Conservation (phyloP, 2,113 vertebrate genomes). For the Pimephales promelas region DNA sequence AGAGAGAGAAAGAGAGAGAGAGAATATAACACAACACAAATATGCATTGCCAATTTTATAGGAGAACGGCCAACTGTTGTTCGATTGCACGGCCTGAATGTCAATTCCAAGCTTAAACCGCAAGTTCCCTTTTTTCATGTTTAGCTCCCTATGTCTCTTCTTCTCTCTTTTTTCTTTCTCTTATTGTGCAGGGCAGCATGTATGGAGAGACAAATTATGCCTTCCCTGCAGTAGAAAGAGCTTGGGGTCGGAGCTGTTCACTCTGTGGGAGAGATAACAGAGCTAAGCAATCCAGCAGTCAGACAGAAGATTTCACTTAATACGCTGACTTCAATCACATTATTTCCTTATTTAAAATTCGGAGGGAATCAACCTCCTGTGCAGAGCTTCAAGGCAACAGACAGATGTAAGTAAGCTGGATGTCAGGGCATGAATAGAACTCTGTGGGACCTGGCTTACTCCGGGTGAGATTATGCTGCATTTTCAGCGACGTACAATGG, state of each 20-base stretch:
- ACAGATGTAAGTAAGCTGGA: conserved; percentile 62
- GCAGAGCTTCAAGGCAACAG: conserved; percentile 60
- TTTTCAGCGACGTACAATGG: conserved; percentile 73
- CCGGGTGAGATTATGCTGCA: conserved; percentile 69
- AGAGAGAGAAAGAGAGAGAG: conserved; percentile 6
- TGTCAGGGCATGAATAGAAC: conserved; percentile 68
- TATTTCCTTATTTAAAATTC: conserved; percentile 65
- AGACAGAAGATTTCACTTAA: conserved; percentile 47
- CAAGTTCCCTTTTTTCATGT: conserved; percentile 41
- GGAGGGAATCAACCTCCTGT: conserved; percentile 58
- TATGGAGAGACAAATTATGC: conserved; percentile 61
- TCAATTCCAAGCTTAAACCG: conserved; percentile 61
- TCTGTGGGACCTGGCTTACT: conserved; percentile 61
- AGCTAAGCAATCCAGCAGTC: conserved; percentile 36
- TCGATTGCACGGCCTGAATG: conserved; percentile 58
- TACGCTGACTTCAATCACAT: conserved; percentile 42
- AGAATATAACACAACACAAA: conserved; percentile 67
- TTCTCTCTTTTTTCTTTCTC: conserved; percentile 45
- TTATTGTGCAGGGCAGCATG: conserved; percentile 59
- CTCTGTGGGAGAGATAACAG: conserved; percentile 48
- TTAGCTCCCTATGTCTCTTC: conserved; percentile 49
- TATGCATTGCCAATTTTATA: conserved; percentile 67
- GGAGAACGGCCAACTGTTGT: conserved; percentile 64
- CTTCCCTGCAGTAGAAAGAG: conserved; percentile 11
- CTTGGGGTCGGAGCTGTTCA: conserved; percentile 22